A percentile compares a stretch with the other conserved stretches of the same genome.
phyloP scores from a whole-genome alignment of 2,888 invertebrate genomes.

The Synergus gifuensis region DNA sequence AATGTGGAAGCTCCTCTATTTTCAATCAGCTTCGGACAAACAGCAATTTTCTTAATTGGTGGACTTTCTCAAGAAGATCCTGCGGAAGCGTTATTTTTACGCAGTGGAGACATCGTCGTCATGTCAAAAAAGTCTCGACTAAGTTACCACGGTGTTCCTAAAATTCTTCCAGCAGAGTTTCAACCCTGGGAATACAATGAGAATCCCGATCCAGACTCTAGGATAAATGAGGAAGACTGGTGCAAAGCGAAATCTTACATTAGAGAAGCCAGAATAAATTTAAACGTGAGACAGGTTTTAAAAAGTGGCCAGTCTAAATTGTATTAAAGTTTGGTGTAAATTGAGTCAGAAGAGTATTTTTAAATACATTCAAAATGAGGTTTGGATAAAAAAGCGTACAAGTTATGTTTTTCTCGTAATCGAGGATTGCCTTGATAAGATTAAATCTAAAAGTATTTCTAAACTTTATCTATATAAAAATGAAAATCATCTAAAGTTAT shows the following conservation, averaged over 20 bases:
- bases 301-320: conserved; percentile 79
- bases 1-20: conserved; percentile 92
- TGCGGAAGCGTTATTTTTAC: conserved; percentile 86
- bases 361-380: conserved; percentile 19
- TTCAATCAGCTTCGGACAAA: conserved; percentile 97
- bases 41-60: conserved; percentile 96
- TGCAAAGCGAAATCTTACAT: conserved; percentile 65
- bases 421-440: neutral
- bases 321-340: conserved; percentile 24
- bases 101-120: conserved; percentile 93
- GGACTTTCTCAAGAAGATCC: conserved; percentile 84
- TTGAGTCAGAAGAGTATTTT: neutral
- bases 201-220: conserved; percentile 6
- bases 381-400: neutral
- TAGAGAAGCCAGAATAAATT: conserved; percentile 88
- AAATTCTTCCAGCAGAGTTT: conserved; percentile 82
- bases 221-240: conserved; percentile 63
- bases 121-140: conserved; percentile 93
- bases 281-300: conserved; percentile 95
- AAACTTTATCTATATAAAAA: neutral
- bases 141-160: conserved; percentile 96
- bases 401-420: neutral
- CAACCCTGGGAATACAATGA: conserved; percentile 79
- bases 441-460: conserved; percentile 13
- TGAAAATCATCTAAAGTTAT: neutral